phyloP scores from a whole-genome alignment of 2,888 invertebrate genomes.

The Seira ritae region DNA sequence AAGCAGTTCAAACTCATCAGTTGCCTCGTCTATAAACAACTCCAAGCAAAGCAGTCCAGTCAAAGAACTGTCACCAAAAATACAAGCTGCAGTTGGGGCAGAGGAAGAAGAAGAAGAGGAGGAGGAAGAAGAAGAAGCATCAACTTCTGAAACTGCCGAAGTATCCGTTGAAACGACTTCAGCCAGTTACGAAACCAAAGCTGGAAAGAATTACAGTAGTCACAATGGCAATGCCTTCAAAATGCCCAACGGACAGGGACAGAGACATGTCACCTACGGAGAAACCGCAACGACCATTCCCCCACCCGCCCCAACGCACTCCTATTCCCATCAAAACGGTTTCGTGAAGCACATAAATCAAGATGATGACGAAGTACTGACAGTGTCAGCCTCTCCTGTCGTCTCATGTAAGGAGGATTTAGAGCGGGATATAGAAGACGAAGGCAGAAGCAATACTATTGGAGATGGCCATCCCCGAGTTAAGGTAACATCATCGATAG shows the following conservation, averaged over 20 bases:
- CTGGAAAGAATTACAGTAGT: not conserved
- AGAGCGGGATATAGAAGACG: slow-evolving; percentile 61
- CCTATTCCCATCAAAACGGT: slow-evolving; percentile 55
- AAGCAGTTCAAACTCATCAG: slow-evolving; percentile 51
- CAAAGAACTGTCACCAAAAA: slow-evolving; percentile 8
- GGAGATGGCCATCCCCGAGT: slow-evolving; percentile 74
- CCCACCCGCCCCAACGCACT: slow-evolving; percentile 64
- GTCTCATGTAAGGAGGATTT: slow-evolving; percentile 73
- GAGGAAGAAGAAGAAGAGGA: slow-evolving; percentile 9
- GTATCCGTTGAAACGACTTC: slow-evolving; percentile 49
- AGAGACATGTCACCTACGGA: too few species aligned
- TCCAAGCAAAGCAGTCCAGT: slow-evolving; percentile 35
- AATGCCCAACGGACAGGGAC: not conserved
- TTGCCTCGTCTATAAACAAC: slow-evolving; percentile 22
- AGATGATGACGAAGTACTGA: slow-evolving; percentile 81
- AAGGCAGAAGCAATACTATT: slow-evolving; percentile 68
- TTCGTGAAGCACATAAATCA: slow-evolving; percentile 72
- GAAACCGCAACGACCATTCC: slow-evolving; percentile 73
- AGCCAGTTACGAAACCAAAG: slow-evolving; percentile 47
- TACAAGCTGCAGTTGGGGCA: too few species aligned
- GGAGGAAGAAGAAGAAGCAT: slow-evolving; percentile 37
- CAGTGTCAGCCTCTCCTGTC: slow-evolving; percentile 84
- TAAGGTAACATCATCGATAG: slow-evolving; percentile 70
- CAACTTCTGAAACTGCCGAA: slow-evolving; percentile 42
- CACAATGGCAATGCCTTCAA: slow-evolving; percentile 34